phyloP scores from a whole-genome alignment of 1,140 invertebrate genomes.

The Conopomorpha cramerella region DNA sequence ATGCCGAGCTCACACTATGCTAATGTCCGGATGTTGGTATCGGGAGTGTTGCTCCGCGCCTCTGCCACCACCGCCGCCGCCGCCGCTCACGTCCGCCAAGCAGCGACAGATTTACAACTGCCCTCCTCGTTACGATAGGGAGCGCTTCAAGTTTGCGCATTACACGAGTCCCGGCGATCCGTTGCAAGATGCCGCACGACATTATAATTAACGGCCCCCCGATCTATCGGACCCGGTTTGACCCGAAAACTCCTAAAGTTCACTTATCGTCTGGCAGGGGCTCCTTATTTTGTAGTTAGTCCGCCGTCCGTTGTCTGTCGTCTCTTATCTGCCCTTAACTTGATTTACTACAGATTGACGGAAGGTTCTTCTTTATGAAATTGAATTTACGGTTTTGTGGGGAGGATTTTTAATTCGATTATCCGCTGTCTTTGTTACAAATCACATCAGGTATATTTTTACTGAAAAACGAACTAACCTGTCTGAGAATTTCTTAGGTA shows the following conservation, averaged over 20 bases:
- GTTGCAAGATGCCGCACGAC: constrained; percentile 57
- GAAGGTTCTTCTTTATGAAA: constrained; percentile 5
- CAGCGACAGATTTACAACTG: no score
- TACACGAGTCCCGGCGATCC: constrained; percentile 56
- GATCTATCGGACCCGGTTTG: constrained; percentile 53
- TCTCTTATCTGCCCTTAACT: constrained; percentile 26
- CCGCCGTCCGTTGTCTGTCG: constrained; percentile 37
- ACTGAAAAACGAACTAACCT: no score
- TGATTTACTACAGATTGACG: constrained; percentile 4
- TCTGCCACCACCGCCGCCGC: no score
- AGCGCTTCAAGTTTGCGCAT: constrained; percentile 60
- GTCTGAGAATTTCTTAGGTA: no score
- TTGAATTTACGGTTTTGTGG: no score
- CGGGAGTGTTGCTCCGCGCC: no score
- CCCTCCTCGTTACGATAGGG: no score
- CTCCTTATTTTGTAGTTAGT: constrained; percentile 56
- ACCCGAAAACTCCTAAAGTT: constrained; percentile 55
- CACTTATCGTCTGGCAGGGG: constrained; percentile 50
- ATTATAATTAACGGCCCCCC: constrained; percentile 60
- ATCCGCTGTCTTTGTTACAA: no score
- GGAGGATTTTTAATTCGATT: no score
- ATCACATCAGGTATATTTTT: no score
- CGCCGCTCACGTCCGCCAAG: constrained; percentile 7
- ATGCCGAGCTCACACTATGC: no score
- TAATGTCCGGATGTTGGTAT: no score